These are phyloP conservation scores for Tetheella fluctuosa DNA, from an alignment of 2,888 invertebrate species.

Conservation along the genomic window DNA sequence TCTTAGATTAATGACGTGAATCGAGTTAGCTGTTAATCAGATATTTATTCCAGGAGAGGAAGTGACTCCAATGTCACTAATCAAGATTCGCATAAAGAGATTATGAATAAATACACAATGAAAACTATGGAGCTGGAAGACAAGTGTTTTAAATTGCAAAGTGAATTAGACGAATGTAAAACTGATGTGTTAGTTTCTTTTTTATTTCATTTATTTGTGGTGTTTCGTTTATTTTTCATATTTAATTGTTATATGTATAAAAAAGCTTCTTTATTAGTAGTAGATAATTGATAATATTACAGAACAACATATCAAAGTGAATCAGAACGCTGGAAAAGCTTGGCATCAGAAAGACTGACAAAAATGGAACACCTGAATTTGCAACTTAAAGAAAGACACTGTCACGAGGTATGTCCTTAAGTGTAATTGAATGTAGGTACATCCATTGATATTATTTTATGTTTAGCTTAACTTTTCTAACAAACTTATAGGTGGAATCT, in stretches of 20 bases:
- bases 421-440: background rate
- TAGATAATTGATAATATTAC: slow-evolving; percentile 24
- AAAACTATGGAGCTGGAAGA: slow-evolving; percentile 72
- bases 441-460: background rate
- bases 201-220: slow-evolving; percentile 66
- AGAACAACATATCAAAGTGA: slow-evolving; percentile 68
- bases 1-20: slow-evolving; percentile 38
- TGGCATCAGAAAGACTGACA: slow-evolving; percentile 86
- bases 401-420: slow-evolving; percentile 73
- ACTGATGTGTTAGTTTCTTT: slow-evolving; percentile 78
- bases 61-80: slow-evolving; percentile 49
- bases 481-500: slow-evolving; percentile 72
- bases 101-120: slow-evolving; percentile 67
- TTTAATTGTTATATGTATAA: no score
- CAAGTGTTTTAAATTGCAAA: slow-evolving; percentile 70
- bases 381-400: slow-evolving; percentile 86
- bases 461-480: background rate
- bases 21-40: slow-evolving; percentile 24
- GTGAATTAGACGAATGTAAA: slow-evolving; percentile 70
- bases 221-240: slow-evolving; percentile 3
- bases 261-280: background rate
- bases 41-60: slow-evolving; percentile 59
- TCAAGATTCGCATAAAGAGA: slow-evolving; percentile 57
- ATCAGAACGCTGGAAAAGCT: slow-evolving; percentile 85
- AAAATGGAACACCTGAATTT: slow-evolving; percentile 86